Evolutionary conservation across 2,797 vertebrate species (phyloP).

Genomic region (Momotus momota): DNA sequence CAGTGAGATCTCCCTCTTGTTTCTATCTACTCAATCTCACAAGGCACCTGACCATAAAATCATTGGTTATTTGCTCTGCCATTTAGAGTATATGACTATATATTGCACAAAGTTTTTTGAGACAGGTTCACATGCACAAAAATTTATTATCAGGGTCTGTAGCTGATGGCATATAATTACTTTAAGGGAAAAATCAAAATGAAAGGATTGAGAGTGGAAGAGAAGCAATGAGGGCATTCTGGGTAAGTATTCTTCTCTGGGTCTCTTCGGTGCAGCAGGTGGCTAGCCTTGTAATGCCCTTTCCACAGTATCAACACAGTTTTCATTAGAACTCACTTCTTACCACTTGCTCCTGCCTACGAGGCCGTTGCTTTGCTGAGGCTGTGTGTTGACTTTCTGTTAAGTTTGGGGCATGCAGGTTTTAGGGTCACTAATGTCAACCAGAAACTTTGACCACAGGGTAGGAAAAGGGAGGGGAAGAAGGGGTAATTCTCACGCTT

Average conservation of each 20-base stretch:
- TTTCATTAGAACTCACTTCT: not conserved
- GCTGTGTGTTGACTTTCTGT: not conserved
- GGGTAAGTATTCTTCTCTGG: not conserved
- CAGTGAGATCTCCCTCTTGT: not conserved
- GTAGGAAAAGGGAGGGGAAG: not conserved
- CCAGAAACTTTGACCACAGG: not conserved
- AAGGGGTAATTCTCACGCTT: slow-evolving; percentile 13
- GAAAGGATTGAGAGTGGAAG: not conserved
- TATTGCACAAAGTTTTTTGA: not conserved
- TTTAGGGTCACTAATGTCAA: not conserved
- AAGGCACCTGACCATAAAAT: not conserved
- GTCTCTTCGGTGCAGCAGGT: not conserved
- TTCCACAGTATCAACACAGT: not conserved
- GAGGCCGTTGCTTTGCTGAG: not conserved
- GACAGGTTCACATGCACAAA: not conserved
- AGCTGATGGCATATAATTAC: not conserved
- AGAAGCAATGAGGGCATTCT: not conserved
- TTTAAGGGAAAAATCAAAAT: not conserved
- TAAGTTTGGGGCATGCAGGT: not conserved
- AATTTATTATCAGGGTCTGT: not conserved
- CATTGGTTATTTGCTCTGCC: not conserved
- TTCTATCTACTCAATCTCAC: not conserved
- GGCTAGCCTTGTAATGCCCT: not conserved
- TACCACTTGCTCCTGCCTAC: not conserved
- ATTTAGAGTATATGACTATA: not conserved